Percentiles rank a stretch among this genome's conserved stretches.
Evolutionary conservation across 2,888 invertebrate genomes (phyloP).

Genomic region (Allygus modestus): DNA sequence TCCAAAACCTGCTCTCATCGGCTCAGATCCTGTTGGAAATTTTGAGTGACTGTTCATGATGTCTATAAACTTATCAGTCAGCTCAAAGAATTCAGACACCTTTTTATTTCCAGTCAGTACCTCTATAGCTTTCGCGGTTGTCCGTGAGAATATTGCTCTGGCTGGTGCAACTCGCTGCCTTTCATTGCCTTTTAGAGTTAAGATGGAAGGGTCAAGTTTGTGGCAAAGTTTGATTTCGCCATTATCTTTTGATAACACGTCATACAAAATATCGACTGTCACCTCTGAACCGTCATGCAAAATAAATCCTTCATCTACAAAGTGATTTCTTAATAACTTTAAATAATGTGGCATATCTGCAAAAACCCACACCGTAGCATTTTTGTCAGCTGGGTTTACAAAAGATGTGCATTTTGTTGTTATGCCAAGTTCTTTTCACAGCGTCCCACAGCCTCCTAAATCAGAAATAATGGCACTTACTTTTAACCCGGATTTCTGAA

Average conservation of each 20-base stretch:
- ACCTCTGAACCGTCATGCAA: not conserved
- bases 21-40: not conserved
- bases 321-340: not conserved
- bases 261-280: conserved; percentile 1
- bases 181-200: conserved; percentile 19
- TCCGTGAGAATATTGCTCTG: conserved; percentile 30
- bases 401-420: not conserved
- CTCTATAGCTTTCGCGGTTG: conserved; percentile 27
- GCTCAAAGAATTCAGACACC: conserved; percentile 29
- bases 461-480: conserved; percentile 24
- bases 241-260: not conserved
- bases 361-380: not conserved
- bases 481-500: not conserved
- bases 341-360: conserved; percentile 2
- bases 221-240: conserved; percentile 29
- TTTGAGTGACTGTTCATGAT: conserved; percentile 25
- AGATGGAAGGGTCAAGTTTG: conserved; percentile 10
- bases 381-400: not conserved
- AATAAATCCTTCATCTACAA: not conserved
- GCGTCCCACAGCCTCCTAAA: conserved; percentile 31
- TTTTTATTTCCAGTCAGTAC: conserved; percentile 22
- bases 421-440: conserved; percentile 22
- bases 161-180: conserved; percentile 13
- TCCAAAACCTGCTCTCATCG: conserved; percentile 21
- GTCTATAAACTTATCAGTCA: not conserved